Conservation (phyloP, 64 coral and sea anemone species). For the Pachyseris speciosa region DNA sequence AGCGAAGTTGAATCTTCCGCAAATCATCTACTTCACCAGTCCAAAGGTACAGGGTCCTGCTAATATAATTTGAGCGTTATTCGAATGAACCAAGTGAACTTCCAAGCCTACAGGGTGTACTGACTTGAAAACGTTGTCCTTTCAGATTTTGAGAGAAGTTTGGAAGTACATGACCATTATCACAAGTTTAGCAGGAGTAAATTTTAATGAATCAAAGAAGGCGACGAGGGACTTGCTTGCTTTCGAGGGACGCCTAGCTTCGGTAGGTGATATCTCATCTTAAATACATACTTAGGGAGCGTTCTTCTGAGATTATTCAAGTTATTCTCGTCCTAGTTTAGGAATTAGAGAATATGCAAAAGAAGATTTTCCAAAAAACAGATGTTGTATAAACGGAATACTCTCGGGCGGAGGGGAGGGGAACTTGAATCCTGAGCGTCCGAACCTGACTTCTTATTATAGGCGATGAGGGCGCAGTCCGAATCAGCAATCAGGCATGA, state of each 20-base stretch:
- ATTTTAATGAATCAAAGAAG: not conserved
- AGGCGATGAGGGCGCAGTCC: too few relatives aligned
- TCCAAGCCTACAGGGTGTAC: not conserved
- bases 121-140: too few relatives aligned
- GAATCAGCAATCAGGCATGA: too few relatives aligned
- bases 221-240: slow-evolving; percentile 41
- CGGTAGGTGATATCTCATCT: slow-evolving; percentile 7
- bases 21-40: slow-evolving; percentile 84
- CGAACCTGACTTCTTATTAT: too few relatives aligned
- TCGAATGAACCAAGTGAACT: not conserved
- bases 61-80: not conserved
- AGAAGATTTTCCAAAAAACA: too few relatives aligned
- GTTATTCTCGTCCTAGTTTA: too few relatives aligned
- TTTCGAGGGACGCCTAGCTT: slow-evolving; percentile 63
- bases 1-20: slow-evolving; percentile 79
- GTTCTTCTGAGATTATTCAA: too few relatives aligned
- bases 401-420: too few relatives aligned
- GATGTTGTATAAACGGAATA: too few relatives aligned
- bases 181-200: slow-evolving; percentile 30
- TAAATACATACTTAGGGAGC: not conserved
- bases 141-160: slow-evolving; percentile 54
- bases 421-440: too few relatives aligned
- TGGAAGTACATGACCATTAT: slow-evolving; percentile 68
- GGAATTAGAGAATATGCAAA: too few relatives aligned
- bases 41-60: not conserved